Base-by-base conservation (phyloP, 2,113 vertebrate genomes). In the Atractosteus spatula region DNA sequence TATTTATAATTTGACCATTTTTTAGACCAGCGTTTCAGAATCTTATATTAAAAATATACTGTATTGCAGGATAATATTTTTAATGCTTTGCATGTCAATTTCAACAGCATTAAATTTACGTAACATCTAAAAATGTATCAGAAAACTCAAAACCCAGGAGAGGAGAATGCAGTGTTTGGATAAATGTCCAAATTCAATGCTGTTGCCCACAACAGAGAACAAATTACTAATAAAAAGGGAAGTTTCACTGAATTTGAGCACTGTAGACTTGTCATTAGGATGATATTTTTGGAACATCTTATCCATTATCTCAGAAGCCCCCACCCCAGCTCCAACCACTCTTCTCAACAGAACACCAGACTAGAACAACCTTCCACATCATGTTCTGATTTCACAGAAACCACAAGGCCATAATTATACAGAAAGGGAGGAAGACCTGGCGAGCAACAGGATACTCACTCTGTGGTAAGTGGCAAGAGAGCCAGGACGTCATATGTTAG, bases 381-480 rank as follows among this genome's bases (percentile, higher is more conserved):
- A 59, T 0, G 57, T 59, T 59, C 57, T 59, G 57, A 59, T 59
- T 59, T 59, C 57, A 59, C 57, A 59, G 57, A 59, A 59, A 59
- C 57, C 12, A 16, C 57, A 5, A 59, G 14, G 57, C 57, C 57
- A 59, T 13, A 59, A 59, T 59, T 51, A 51, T 14, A 59, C 13
- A 59, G 57, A 13, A 13, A 59, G 57, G 5, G 57, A 59, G 57
- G 57, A 13, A 59, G 57, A 16, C n/a, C 57, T 59, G 57, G 57
- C n/a, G n/a, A 13, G 57, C 3, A 59, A 59, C 57, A 59, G 57
- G n/a, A 59, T 59, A 3, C 13, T 5, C 57, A 3, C 57, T 13
- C 57, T 59, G 57, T 3, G 12, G 4, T n/a, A 5, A 59, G 7
- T 44, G 41, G 54, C 29, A 51, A 66, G 6, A 17, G 8, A 66